phyloP scores from a whole-genome alignment of 2,113 vertebrate species.

The Epinephelus moara region DNA sequence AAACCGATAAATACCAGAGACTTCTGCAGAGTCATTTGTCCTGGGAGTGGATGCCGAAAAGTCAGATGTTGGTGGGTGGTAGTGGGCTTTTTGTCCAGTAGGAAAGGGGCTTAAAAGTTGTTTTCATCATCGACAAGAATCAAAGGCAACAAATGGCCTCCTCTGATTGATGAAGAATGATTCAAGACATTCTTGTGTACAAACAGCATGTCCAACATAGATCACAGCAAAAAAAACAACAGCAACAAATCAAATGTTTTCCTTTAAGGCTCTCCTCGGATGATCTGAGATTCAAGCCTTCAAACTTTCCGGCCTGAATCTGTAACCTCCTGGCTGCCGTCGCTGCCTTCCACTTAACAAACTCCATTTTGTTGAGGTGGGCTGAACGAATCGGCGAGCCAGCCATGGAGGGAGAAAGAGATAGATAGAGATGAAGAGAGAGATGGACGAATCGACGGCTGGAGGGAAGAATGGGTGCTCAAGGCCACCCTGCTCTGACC shows the following conservation, averaged over 20 bases:
- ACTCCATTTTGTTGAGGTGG: slow-evolving; percentile 75
- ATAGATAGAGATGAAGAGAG: slow-evolving; percentile 6
- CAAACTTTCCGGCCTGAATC: slow-evolving; percentile 20
- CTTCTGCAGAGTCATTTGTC: too few species aligned
- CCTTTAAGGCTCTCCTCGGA: neutral
- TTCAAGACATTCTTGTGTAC: neutral
- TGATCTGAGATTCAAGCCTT: neutral
- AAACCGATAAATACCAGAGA: too few species aligned
- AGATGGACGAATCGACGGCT: slow-evolving; percentile 61
- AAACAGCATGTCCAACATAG: neutral
- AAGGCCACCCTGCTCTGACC: slow-evolving; percentile 73
- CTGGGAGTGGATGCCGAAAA: too few species aligned
- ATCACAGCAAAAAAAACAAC: neutral
- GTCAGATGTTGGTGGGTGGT: too few species aligned
- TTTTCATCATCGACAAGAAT: neutral
- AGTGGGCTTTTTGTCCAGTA: too few species aligned
- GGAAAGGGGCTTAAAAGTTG: neutral
- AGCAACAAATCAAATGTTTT: slow-evolving; percentile 1
- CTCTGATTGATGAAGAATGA: neutral
- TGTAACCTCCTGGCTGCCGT: slow-evolving; percentile 12
- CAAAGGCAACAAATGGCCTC: neutral
- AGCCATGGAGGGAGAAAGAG: slow-evolving; percentile 12
- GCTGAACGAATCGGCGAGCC: slow-evolving; percentile 55
- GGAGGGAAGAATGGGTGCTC: slow-evolving; percentile 72
- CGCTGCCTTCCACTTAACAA: slow-evolving; percentile 64